phyloP scores from a whole-genome alignment of 1,140 invertebrate species.

The Hylyphantes graminicola region DNA sequence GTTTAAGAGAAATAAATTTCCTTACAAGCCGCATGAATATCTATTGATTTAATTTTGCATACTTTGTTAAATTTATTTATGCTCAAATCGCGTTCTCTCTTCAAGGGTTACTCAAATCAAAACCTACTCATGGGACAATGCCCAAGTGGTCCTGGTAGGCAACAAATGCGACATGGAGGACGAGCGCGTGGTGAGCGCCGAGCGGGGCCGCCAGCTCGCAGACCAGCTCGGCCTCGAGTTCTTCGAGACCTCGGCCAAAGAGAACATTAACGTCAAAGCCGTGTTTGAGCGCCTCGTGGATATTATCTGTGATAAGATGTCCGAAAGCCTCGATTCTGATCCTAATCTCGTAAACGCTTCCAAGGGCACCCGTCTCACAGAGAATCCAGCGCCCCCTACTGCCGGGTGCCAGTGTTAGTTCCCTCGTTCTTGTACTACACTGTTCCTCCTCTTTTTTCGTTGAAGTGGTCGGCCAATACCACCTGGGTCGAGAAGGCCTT shows the following conservation, averaged over 20 bases:
- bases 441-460: slow-evolving; percentile 41
- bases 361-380: slow-evolving; percentile 80
- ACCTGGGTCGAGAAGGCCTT: too few species aligned
- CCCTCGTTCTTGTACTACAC: slow-evolving; percentile 39
- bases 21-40: too few species aligned
- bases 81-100: background rate
- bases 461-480: too few species aligned
- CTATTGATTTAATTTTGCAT: too few species aligned
- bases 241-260: slow-evolving; percentile 99
- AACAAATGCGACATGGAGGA: slow-evolving; percentile 99
- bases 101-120: slow-evolving; percentile 98
- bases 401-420: slow-evolving; percentile 61
- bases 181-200: slow-evolving; percentile 96
- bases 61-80: background rate
- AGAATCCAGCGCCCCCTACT: slow-evolving; percentile 66
- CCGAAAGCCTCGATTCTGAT: slow-evolving; percentile 95
- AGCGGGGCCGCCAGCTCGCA: slow-evolving; percentile 95
- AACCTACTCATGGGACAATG: slow-evolving; percentile 99
- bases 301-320: slow-evolving; percentile 99
- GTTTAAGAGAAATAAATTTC: too few species aligned
- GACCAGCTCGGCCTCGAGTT: slow-evolving; percentile 98
- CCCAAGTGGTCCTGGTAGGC: slow-evolving; percentile 97
- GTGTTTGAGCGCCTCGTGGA: slow-evolving; percentile 98
- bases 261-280: slow-evolving; percentile 99
- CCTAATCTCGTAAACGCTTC: slow-evolving; percentile 85